A percentile compares a stretch with the other conserved stretches of the same genome.
These are phyloP conservation scores for Chrysotoxum bicinctum DNA, from an alignment of 2,888 invertebrate species.

Conservation along the genomic window DNA sequence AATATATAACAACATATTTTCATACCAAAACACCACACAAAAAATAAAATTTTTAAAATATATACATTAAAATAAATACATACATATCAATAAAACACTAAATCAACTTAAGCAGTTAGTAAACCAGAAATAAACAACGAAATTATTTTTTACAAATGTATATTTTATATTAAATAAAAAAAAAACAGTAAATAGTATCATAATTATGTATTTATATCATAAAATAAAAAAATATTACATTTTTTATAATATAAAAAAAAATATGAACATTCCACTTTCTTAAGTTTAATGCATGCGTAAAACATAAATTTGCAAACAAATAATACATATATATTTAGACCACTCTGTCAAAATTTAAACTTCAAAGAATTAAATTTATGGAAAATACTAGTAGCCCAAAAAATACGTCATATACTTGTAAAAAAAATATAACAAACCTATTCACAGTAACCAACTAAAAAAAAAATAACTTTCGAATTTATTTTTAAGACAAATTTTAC, in stretches of 20 bases:
- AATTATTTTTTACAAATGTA: constrained; percentile 70
- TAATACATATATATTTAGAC: constrained; percentile 33
- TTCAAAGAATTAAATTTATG: constrained; percentile 14
- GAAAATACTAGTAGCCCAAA: constrained; percentile 25
- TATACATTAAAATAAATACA: constrained; percentile 29
- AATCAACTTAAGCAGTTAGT: constrained; percentile 60
- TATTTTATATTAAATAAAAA: constrained; percentile 61
- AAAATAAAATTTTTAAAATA: constrained; percentile 24
- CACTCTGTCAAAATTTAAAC: constrained; percentile 54
- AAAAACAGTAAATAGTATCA: constrained; percentile 18
- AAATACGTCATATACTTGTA: constrained; percentile 36
- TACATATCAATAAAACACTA: constrained; percentile 58
- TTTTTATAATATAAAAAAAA: constrained; percentile 16
- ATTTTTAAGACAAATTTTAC: constrained; percentile 68
- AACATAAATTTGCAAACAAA: neutral
- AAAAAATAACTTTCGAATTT: constrained; percentile 65
- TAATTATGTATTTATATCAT: constrained; percentile 52
- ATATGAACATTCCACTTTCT: constrained; percentile 31
- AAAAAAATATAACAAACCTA: constrained; percentile 33
- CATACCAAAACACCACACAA: constrained; percentile 35
- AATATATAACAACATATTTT: constrained; percentile 8
- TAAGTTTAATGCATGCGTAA: constrained; percentile 22
- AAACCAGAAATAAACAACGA: constrained; percentile 71
- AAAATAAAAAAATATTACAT: constrained; percentile 5
- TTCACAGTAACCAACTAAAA: constrained; percentile 58